Base-by-base conservation (phyloP, 2,113 vertebrate species). In the Lampris incognitus region DNA sequence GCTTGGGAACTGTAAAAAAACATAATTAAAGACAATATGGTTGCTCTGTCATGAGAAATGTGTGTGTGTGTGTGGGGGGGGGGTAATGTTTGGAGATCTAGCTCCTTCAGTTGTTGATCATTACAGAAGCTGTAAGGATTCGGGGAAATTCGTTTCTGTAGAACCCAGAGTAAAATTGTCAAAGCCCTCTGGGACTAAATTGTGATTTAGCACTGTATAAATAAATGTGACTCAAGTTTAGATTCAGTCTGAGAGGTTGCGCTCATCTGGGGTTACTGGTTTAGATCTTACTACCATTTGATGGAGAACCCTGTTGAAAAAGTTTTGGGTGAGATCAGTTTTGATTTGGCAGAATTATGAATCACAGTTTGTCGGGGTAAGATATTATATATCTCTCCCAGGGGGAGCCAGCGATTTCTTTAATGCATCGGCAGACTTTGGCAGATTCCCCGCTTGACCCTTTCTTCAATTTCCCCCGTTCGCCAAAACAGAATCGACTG, bases 401-500 rank as follows among this genome's bases (percentile, higher is more conserved):
- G 42, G 64, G 3, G 37, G 3, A 39, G 4, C 38, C 48, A 49
- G 1, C 46, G 1, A 49, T 69, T 46, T 36, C 2, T n/a, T 56
- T 7, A 2, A 24, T 24, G 24, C 24, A 24, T 24, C 6, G 40
- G 57, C 41, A 4, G 41, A n/a, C 46, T 66, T 40, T 75, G 38
- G 65, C 66, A 51, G 7, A 55, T 39, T 41, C 40, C 3, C 13
- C 56, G 39, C 11, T 7, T 36, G 57, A 41, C 66, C 69, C 66
- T 58, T 37, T 71, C 66, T 58, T 37, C n/a, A 11, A 41, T 49
- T 6, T 10, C 0, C 57, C 3, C 76, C 57, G 0, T 24, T 74
- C 44, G 55, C 0, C 55, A 41, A 70, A 60, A 39, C 88, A 99
- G 97, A 81, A 97, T 99, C 0, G 97, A 99, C 92, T 99, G 97